Conservation (phyloP, 30 jellyfish, hydroid and myxozoan genomes). For the Phacellophora camtschatica region DNA sequence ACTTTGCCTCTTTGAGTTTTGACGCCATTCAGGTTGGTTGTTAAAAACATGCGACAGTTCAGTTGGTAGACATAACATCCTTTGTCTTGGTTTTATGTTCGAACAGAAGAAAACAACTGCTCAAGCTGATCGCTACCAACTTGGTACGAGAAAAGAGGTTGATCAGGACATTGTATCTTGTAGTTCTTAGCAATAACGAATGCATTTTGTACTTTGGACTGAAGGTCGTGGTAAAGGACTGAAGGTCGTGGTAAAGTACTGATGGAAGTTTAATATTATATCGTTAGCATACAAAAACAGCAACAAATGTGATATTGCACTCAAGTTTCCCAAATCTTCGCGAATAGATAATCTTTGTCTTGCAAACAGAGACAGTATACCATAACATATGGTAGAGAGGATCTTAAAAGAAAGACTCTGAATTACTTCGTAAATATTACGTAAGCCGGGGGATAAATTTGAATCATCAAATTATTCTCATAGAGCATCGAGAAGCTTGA, state of each 20-base stretch:
- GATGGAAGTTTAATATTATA: too few relatives aligned
- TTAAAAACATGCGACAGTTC: not conserved
- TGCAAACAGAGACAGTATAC: not conserved
- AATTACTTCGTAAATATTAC: too few relatives aligned
- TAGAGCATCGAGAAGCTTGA: not conserved
- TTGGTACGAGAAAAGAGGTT: slow-evolving; percentile 3
- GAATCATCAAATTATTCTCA: not conserved
- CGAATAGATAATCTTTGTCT: not conserved
- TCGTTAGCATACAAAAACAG: not conserved
- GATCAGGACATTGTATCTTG: not conserved
- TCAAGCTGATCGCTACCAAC: not conserved
- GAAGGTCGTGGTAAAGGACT: not conserved
- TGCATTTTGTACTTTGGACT: not conserved
- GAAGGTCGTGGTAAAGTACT: too few relatives aligned
- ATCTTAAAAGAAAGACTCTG: not conserved
- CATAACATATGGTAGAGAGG: not conserved
- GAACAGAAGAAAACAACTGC: not conserved
- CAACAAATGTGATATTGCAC: not conserved
- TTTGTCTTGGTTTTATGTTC: not conserved
- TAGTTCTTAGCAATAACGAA: not conserved
- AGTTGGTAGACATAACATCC: not conserved
- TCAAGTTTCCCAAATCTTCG: not conserved
- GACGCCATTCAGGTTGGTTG: not conserved
- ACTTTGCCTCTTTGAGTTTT: not conserved
- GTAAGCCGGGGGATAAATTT: not conserved